Base-by-base conservation (phyloP, 2,113 vertebrate genomes). In the Rynchops niger region DNA sequence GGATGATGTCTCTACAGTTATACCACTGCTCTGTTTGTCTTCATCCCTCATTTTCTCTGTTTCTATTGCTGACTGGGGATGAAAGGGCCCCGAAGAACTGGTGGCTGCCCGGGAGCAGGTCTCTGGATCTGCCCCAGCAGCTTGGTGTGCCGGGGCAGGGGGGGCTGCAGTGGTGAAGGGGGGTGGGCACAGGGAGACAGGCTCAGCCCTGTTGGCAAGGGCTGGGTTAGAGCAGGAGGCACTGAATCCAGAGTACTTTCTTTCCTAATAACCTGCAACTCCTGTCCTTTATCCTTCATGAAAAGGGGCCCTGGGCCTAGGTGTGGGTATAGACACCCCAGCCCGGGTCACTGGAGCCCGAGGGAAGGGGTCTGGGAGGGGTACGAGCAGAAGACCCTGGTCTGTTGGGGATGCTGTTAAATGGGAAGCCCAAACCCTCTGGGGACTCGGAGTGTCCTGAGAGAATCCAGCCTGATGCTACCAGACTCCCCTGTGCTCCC, bases 291-390 rank as follows among this genome's bases (percentile, higher is more conserved):
- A 3, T 4, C 61, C 38, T 12, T 34, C 6, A 1, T 7, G 40
- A 53, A 12, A 26, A 15, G 42, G 21, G 65, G n/a, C 43, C 45
- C 25, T 32, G 61, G 25, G 5, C 4, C 0, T 7, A 22, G 29
- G 9, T 18, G 26, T 4, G 9, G 36, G 32, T 27, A 3, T 4
- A 7, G 42, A 15, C 15, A 29, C 42, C 63, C 30, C 34, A 7
- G 1, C 43, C 22, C 19, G 1, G 36, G n/a, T 2, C 1, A 0
- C 25, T 45, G n/a, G 16, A 62, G 36, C 25, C 8, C 1, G 0
- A 27, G 59, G 1, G 9, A 3, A 16, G 38, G 43, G 36, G 72
- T 87, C 22, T 10, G 38, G 19, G 8, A 34, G 14, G 14, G 32
- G 16, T 8, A 21, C 9, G 23, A 55, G 45, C 43, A 12, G 13